Evolutionary conservation across 2,888 invertebrate genomes (phyloP).

Genomic region (Sabatieria punctata): DNA sequence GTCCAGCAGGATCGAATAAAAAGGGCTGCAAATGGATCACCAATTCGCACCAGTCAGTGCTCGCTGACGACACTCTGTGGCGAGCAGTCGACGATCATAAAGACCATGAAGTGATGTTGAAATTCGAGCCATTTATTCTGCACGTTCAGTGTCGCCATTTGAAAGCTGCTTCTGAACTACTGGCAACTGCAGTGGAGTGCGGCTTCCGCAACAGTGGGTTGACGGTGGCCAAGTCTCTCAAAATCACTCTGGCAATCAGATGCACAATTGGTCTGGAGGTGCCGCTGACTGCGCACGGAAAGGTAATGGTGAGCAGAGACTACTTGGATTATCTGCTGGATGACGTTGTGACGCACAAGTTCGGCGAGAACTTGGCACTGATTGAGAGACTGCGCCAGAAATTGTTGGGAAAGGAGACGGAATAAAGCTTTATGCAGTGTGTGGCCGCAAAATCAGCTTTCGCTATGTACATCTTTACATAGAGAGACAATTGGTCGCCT

Average conservation of each 20-base stretch:
- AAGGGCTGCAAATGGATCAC: too few relatives aligned
- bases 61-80: too few relatives aligned
- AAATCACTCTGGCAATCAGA: slow-evolving; percentile 36
- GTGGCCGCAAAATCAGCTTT: too few relatives aligned
- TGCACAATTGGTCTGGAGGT: slow-evolving; percentile 37
- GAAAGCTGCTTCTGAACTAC: slow-evolving; percentile 33
- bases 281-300: too few relatives aligned
- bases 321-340: background rate
- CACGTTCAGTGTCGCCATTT: slow-evolving; percentile 37
- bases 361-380: background rate
- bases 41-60: too few relatives aligned
- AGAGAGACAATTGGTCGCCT: too few relatives aligned
- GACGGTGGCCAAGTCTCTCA: slow-evolving; percentile 35
- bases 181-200: slow-evolving; percentile 32
- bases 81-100: too few relatives aligned
- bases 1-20: too few relatives aligned
- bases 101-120: too few relatives aligned
- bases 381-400: background rate
- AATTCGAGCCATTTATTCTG: slow-evolving; percentile 41
- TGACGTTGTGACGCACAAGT: background rate
- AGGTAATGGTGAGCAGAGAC: background rate
- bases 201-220: slow-evolving; percentile 40
- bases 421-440: too few relatives aligned
- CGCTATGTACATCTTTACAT: too few relatives aligned
- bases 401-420: too few relatives aligned